phyloP scores from a whole-genome alignment of 1,140 invertebrate genomes.

The Bombus vancouverensis region DNA sequence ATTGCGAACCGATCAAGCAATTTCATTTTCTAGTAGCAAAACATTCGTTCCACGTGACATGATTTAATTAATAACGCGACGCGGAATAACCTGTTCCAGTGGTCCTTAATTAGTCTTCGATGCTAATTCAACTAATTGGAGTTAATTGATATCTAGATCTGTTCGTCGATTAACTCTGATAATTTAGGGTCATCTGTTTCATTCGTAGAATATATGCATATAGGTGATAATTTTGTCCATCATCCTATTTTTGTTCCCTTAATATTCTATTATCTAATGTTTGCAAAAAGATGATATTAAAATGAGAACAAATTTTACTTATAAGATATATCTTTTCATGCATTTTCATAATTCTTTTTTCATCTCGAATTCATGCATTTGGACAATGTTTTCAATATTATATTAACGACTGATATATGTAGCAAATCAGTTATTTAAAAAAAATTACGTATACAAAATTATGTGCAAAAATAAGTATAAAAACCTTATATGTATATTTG shows the following conservation, averaged over 20 bases:
- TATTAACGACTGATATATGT: too few species aligned
- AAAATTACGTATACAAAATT: too few species aligned
- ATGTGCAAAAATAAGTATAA: too few species aligned
- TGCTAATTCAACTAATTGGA: conserved; percentile 23
- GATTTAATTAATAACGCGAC: conserved; percentile 24
- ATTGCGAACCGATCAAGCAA: neutral
- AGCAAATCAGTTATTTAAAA: too few species aligned
- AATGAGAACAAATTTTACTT: too few species aligned
- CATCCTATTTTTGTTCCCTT: too few species aligned
- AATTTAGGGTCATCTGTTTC: neutral
- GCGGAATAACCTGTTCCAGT: neutral
- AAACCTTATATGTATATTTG: too few species aligned
- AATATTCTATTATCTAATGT: neutral
- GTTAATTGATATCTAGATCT: conserved; percentile 26
- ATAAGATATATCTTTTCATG: too few species aligned
- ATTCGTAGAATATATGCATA: neutral
- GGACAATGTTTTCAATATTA: too few species aligned
- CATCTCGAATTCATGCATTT: too few species aligned
- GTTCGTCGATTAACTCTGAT: neutral
- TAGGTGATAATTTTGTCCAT: neutral
- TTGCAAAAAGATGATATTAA: neutral
- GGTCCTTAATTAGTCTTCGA: conserved; percentile 17
- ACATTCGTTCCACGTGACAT: neutral
- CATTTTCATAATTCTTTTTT: too few species aligned
- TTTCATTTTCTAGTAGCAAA: neutral